phyloP scores from a whole-genome alignment of 2,888 invertebrate genomes.

The Agrotis segetum region DNA sequence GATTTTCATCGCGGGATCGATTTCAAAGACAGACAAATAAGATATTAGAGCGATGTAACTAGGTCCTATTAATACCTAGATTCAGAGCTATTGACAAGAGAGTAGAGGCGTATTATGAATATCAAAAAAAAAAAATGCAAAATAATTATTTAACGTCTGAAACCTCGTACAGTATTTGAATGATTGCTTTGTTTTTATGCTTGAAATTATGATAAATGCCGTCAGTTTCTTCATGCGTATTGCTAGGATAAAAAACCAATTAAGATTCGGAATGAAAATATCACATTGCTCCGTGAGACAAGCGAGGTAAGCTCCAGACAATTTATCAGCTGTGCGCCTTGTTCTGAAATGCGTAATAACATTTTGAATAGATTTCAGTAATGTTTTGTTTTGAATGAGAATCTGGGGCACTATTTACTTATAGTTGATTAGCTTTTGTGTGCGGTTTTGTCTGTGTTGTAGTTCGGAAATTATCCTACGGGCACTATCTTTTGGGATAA shows the following conservation, averaged over 20 bases:
- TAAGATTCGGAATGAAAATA: slow-evolving; percentile 61
- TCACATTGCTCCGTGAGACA: slow-evolving; percentile 55
- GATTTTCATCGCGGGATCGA: too few relatives aligned
- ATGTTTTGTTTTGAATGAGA: slow-evolving; percentile 46
- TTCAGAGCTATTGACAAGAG: neutral
- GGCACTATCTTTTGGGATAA: too few relatives aligned
- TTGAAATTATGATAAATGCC: slow-evolving; percentile 57
- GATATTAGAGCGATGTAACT: too few relatives aligned
- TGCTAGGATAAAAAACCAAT: slow-evolving; percentile 61
- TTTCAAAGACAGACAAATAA: too few relatives aligned
- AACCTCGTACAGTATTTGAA: slow-evolving; percentile 40
- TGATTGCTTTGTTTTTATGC: slow-evolving; percentile 36
- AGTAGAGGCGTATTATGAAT: neutral
- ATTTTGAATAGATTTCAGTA: slow-evolving; percentile 46
- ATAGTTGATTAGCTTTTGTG: slow-evolving; percentile 2
- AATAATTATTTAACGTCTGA: slow-evolving; percentile 34
- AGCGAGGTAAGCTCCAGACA: slow-evolving; percentile 47
- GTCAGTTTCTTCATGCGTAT: slow-evolving; percentile 49
- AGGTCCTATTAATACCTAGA: neutral
- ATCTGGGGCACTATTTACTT: slow-evolving; percentile 47
- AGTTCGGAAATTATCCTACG: too few relatives aligned
- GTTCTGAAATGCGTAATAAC: slow-evolving; percentile 44
- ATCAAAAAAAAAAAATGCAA: neutral
- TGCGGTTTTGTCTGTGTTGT: neutral
- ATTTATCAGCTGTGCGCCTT: slow-evolving; percentile 54